Conservation (phyloP, 2,888 invertebrate genomes). For the Chironomus riparius region DNA sequence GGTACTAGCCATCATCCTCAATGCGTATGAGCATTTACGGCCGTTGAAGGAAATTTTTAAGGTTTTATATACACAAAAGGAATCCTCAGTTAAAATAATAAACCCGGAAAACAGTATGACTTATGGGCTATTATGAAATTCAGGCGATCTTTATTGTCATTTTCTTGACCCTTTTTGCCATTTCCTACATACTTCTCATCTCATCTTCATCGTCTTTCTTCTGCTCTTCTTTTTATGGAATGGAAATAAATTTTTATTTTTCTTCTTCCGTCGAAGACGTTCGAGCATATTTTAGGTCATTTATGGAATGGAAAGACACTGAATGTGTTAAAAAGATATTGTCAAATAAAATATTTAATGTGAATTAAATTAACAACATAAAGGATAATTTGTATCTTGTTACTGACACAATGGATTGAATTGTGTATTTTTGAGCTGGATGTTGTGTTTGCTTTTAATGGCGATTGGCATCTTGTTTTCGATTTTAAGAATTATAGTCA, state of each 20-base stretch:
- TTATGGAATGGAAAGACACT: not conserved
- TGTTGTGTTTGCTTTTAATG: too few species aligned
- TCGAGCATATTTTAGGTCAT: constrained; percentile 17
- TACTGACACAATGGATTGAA: not conserved
- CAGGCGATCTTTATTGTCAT: constrained; percentile 21
- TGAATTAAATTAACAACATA: constrained; percentile 9
- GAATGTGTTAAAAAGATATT: constrained; percentile 9
- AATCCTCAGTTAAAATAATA: constrained; percentile 18
- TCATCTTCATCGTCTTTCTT: not conserved
- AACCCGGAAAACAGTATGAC: constrained; percentile 27
- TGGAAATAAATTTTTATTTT: constrained; percentile 1
- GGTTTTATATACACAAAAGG: not conserved
- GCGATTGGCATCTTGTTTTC: too few species aligned
- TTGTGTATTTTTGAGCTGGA: not conserved
- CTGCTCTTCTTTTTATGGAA: not conserved
- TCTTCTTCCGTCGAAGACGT: not conserved
- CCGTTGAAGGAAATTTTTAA: not conserved
- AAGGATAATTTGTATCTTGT: not conserved
- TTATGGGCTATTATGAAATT: constrained; percentile 24
- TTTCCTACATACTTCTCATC: not conserved
- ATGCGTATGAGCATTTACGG: not conserved
- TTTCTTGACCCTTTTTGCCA: constrained; percentile 19
- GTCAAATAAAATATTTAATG: constrained; percentile 20
- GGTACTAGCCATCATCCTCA: not conserved
- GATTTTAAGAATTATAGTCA: too few species aligned